Conservation (phyloP, 92 coral and sea anemone genomes). For the Chrysogorgia sp. region DNA sequence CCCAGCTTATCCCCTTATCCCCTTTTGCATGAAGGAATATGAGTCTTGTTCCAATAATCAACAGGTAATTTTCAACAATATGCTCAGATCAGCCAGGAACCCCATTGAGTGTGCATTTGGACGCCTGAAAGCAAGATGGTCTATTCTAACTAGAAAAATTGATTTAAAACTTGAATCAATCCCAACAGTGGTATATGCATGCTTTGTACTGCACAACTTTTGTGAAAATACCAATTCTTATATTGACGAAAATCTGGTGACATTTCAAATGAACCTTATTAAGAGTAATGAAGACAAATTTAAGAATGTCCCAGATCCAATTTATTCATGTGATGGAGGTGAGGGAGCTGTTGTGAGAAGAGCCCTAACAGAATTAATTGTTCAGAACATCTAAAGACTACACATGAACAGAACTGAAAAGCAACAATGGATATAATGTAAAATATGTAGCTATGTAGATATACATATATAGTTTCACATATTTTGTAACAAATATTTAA, state of each 20-base stretch:
- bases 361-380: neutral
- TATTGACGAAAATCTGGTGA: neutral
- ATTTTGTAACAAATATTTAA: neutral
- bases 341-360: slow-evolving; percentile 10
- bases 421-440: neutral
- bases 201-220: no score
- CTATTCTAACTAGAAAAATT: slow-evolving; percentile 55
- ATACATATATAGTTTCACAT: no score
- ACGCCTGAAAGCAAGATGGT: slow-evolving; percentile 57
- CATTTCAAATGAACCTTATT: neutral
- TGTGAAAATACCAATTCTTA: slow-evolving; percentile 15
- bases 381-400: neutral
- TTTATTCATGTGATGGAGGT: neutral
- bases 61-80: no score
- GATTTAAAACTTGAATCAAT: slow-evolving; percentile 37
- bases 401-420: neutral
- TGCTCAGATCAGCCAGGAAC: no score
- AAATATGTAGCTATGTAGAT: neutral
- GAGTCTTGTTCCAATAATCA: slow-evolving; percentile 51
- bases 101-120: no score
- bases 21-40: no score
- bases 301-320: slow-evolving; percentile 4
- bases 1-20: no score
- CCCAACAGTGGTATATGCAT: slow-evolving; percentile 53
- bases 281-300: neutral